Conservation (phyloP, 2,797 vertebrate genomes). For the Anabacerthia variegaticeps region DNA sequence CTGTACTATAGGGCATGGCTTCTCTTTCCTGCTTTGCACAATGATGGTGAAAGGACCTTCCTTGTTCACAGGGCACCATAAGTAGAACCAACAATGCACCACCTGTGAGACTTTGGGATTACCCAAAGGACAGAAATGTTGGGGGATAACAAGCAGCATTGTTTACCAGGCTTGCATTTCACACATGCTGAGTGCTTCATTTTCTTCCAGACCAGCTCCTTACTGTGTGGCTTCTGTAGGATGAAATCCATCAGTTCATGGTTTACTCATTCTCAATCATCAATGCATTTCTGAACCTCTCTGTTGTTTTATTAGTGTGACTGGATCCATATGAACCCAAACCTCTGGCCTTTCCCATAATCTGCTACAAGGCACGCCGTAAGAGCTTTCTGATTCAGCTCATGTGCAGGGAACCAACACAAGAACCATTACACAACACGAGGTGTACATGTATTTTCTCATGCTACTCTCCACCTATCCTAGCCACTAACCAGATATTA, state of each 20-base stretch:
- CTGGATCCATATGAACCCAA: not conserved
- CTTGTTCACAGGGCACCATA: not conserved
- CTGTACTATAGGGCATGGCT: not conserved
- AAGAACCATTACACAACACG: not conserved
- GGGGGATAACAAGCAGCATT: not conserved
- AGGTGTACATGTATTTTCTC: not conserved
- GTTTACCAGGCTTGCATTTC: not conserved
- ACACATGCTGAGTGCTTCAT: not conserved
- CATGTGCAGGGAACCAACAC: not conserved
- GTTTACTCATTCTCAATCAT: not conserved
- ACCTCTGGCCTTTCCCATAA: not conserved
- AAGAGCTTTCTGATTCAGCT: constrained; percentile 4
- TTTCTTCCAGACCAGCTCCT: not conserved
- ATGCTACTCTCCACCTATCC: not conserved
- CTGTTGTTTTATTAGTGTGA: not conserved
- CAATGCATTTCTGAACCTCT: not conserved
- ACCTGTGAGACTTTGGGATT: not conserved
- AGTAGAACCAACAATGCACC: not conserved
- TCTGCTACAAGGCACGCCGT: not conserved
- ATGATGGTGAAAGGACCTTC: accelerated
- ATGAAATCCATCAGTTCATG: not conserved
- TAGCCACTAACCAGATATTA: not conserved
- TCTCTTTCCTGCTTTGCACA: not conserved
- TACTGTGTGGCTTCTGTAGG: not conserved
- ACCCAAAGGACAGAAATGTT: not conserved